Percentiles rank a stretch among this genome's conserved stretches.
Evolutionary conservation across 2,797 vertebrate genomes (phyloP).

Genomic region (Podarcis siculus): DNA sequence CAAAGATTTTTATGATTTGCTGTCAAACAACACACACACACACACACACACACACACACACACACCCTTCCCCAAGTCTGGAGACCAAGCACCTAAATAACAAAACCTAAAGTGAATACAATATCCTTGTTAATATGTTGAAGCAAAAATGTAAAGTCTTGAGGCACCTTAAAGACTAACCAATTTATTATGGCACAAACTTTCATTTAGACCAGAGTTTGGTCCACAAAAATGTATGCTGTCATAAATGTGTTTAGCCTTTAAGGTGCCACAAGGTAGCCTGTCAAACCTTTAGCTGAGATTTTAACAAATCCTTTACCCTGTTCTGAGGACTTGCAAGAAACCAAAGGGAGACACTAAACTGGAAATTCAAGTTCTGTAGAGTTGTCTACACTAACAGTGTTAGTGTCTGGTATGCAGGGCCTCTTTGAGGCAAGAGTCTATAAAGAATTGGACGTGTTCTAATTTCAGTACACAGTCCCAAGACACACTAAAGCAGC

Average conservation of each 20-base stretch:
- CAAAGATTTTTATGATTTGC: not conserved
- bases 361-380: slow-evolving; percentile 12
- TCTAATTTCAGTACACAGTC: not conserved
- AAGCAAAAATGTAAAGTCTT: not conserved
- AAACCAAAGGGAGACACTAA: not conserved
- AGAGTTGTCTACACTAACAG: not conserved
- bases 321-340: not conserved
- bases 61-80: not conserved
- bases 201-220: not conserved
- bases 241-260: not conserved
- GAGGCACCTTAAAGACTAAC: not conserved
- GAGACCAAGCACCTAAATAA: not conserved
- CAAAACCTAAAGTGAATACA: not conserved
- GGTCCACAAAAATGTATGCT: not conserved
- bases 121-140: too few species aligned
- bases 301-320: not conserved
- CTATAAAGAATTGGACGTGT: not conserved
- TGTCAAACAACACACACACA: not conserved
- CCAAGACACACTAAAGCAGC: not conserved
- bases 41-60: too few species aligned
- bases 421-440: not conserved
- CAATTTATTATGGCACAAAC: not conserved
- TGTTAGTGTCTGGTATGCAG: not conserved
- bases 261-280: not conserved
- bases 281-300: not conserved